Evolutionary conservation across 2,113 vertebrate species (phyloP).

Genomic region (Nerophis lumbriciformis): DNA sequence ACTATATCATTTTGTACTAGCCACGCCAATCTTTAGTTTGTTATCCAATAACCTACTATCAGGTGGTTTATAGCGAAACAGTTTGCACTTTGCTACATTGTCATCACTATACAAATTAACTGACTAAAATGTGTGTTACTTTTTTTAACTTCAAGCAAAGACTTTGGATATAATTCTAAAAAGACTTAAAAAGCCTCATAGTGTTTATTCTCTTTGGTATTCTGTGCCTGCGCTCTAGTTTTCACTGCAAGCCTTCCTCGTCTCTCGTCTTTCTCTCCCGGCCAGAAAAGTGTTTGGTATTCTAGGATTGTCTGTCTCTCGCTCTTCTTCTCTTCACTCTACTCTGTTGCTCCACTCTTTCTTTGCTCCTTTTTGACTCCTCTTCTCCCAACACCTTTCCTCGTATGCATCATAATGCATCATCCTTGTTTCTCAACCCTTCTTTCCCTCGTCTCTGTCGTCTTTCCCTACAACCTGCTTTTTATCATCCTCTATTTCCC

Average conservation of each 20-base stretch:
- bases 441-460: conserved; percentile 1
- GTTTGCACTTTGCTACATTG: no score
- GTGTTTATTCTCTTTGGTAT: conserved; percentile 59
- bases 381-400: conserved; percentile 11
- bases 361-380: conserved; percentile 3
- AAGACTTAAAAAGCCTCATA: conserved; percentile 41
- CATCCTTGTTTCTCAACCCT: conserved; percentile 16
- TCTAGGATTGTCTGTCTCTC: conserved; percentile 49
- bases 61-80: no score
- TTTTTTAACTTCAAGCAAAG: conserved; percentile 36
- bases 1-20: no score
- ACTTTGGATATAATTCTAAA: conserved; percentile 37
- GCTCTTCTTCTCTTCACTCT: conserved; percentile 49
- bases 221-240: conserved; percentile 44
- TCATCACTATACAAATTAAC: not conserved
- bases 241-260: conserved; percentile 46
- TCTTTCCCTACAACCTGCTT: not conserved
- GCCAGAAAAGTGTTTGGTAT: conserved; percentile 57
- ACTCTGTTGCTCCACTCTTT: conserved; percentile 24
- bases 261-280: conserved; percentile 39
- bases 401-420: conserved; percentile 25
- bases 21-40: no score
- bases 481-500: conserved; percentile 14
- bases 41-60: no score
- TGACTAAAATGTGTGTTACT: conserved; percentile 1